A percentile compares a stretch with the other conserved stretches of the same genome.
Evolutionary conservation across 2,113 vertebrate species (phyloP).

Genomic region (Phyllostomus discolor): DNA sequence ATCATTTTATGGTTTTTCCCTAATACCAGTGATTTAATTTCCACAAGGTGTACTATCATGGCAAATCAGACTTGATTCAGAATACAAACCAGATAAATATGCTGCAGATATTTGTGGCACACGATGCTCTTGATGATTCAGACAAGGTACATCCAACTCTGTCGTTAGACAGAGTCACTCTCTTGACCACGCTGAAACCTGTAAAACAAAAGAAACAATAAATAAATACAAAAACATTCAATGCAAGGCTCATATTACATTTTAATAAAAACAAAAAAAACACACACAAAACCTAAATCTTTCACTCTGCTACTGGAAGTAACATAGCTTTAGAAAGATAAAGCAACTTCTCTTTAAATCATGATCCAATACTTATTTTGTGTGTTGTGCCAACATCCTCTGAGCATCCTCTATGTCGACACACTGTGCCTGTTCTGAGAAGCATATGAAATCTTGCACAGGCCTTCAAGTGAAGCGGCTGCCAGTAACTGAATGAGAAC

Average conservation of each 20-base stretch:
- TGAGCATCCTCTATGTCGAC: not conserved
- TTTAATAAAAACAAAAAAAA: not conserved
- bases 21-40: not conserved
- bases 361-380: not conserved
- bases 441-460: not conserved
- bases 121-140: not conserved
- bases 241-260: not conserved
- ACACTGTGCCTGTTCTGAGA: not conserved
- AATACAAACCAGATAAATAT: not conserved
- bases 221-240: not conserved
- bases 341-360: not conserved
- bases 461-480: not conserved
- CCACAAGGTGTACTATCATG: not conserved
- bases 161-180: not conserved
- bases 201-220: slow-evolving; percentile 50
- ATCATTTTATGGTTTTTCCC: not conserved
- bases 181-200: slow-evolving; percentile 30
- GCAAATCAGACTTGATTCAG: not conserved
- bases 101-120: not conserved
- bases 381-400: not conserved
- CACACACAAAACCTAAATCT: not conserved
- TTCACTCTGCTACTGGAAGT: not conserved
- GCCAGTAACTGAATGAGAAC: not conserved
- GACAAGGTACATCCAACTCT: not conserved
- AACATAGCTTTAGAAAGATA: not conserved